These are phyloP conservation scores for Lasioglossum villosulum DNA, from an alignment of 2,888 invertebrate species.

Conservation along the genomic window DNA sequence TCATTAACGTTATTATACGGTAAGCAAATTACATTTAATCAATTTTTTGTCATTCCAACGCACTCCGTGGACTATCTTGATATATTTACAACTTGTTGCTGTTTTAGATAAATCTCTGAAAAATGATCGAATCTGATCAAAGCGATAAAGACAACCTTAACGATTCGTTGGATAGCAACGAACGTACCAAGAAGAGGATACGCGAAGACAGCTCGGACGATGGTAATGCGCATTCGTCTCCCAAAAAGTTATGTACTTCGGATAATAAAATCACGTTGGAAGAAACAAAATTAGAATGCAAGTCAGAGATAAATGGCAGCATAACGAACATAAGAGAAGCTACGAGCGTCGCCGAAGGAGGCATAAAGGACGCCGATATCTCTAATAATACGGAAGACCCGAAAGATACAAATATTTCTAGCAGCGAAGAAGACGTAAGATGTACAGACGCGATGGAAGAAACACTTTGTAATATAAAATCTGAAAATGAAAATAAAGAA, in stretches of 20 bases:
- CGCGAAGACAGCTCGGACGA: slow-evolving; percentile 69
- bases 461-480: not conserved
- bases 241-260: slow-evolving; percentile 59
- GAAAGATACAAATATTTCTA: slow-evolving; percentile 18
- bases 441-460: slow-evolving; percentile 3
- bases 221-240: slow-evolving; percentile 58
- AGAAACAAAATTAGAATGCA: slow-evolving; percentile 27
- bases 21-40: not conserved
- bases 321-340: slow-evolving; percentile 40
- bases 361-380: slow-evolving; percentile 15
- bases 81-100: not conserved
- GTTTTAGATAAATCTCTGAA: slow-evolving; percentile 43
- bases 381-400: slow-evolving; percentile 8
- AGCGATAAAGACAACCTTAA: slow-evolving; percentile 67
- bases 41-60: not conserved
- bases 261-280: slow-evolving; percentile 35
- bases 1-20: not conserved
- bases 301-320: slow-evolving; percentile 48
- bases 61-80: not conserved
- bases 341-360: not conserved
- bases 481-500: not conserved
- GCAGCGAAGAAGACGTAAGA: slow-evolving; percentile 32
- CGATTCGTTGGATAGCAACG: slow-evolving; percentile 22
- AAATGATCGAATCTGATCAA: slow-evolving; percentile 78
- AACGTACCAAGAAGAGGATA: slow-evolving; percentile 65